Conservation (phyloP, 53 echinoderm and acorn worm species). For the Paracentrotus lividus region DNA sequence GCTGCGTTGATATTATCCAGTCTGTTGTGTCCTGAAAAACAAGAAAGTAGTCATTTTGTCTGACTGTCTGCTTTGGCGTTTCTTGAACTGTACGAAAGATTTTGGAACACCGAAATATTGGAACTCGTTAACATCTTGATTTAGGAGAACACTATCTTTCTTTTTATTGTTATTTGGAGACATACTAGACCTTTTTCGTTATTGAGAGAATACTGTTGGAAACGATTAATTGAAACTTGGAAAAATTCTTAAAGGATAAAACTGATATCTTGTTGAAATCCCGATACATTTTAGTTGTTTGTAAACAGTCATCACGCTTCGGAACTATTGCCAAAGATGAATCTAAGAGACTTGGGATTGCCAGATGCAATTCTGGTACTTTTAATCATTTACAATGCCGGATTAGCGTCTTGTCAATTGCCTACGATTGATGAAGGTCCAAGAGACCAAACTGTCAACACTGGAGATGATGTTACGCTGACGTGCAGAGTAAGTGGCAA, state of each 20-base stretch:
- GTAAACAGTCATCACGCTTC: neutral
- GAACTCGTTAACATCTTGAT: too few relatives aligned
- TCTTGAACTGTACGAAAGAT: too few relatives aligned
- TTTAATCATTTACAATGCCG: neutral
- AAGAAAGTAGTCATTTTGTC: neutral
- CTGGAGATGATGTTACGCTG: neutral
- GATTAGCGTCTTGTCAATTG: neutral
- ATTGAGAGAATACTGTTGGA: too few relatives aligned
- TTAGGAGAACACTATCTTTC: too few relatives aligned
- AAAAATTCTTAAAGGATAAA: too few relatives aligned
- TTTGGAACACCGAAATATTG: too few relatives aligned
- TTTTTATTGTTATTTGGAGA: too few relatives aligned
- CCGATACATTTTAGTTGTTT: too few relatives aligned
- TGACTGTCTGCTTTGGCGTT: too few relatives aligned
- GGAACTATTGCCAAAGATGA: neutral
- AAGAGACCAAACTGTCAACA: neutral
- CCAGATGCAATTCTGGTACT: neutral
- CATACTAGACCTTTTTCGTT: too few relatives aligned
- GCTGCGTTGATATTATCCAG: neutral
- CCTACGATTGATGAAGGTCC: neutral
- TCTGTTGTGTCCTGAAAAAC: neutral
- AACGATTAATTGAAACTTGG: too few relatives aligned
- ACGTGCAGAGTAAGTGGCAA: slow-evolving; percentile 9
- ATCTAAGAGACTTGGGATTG: neutral
- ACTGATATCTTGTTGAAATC: too few relatives aligned